Conservation (phyloP, 2,113 vertebrate species). For the Melospiza georgiana region DNA sequence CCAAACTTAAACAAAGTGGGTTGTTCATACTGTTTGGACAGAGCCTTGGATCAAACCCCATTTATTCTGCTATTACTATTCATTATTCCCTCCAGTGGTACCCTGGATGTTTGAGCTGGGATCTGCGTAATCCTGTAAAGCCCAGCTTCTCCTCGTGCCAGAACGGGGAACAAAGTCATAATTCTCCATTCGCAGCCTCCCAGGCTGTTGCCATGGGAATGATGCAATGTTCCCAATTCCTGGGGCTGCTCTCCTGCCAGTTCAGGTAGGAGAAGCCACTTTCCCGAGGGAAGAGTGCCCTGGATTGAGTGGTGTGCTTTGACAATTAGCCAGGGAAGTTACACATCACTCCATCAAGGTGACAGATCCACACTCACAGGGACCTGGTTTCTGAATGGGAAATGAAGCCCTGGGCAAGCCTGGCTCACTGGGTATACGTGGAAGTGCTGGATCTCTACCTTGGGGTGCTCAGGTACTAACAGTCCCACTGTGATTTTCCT, state of each 20-base stretch:
- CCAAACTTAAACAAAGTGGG: not conserved
- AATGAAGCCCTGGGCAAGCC: not conserved
- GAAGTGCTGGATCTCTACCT: accelerated
- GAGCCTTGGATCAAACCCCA: not conserved
- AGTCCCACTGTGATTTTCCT: not conserved
- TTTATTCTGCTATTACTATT: slow-evolving; percentile 16
- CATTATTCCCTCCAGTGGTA: slow-evolving; percentile 20
- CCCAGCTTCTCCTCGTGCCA: slow-evolving; percentile 7
- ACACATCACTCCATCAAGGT: accelerated
- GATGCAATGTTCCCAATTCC: not conserved
- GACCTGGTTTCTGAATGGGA: not conserved
- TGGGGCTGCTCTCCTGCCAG: not conserved
- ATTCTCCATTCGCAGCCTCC: not conserved
- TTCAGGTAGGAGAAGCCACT: not conserved
- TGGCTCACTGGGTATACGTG: not conserved
- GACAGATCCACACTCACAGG: accelerated
- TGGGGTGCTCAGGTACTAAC: not conserved
- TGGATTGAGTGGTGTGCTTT: not conserved
- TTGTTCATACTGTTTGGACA: slow-evolving; percentile 12
- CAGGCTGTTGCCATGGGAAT: slow-evolving; percentile 56
- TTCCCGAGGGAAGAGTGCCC: not conserved
- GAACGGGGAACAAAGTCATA: not conserved
- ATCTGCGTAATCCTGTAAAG: slow-evolving; percentile 45
- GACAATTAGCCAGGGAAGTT: not conserved
- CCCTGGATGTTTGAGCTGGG: slow-evolving; percentile 57